Percentiles rank a stretch among this genome's conserved stretches.
phyloP scores from a whole-genome alignment of 2,797 vertebrate genomes.

The Cirrhinus molitorella region DNA sequence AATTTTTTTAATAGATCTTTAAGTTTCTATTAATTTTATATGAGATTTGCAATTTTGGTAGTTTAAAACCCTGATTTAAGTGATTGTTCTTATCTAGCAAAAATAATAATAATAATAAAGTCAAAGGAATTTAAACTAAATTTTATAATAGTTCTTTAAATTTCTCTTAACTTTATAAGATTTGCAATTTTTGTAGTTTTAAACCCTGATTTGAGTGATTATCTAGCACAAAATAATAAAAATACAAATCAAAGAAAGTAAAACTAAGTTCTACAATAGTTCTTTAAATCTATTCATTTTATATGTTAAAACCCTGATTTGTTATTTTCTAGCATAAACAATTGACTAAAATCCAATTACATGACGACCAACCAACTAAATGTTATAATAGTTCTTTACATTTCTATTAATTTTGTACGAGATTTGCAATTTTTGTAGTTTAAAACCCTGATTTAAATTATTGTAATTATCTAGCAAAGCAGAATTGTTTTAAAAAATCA shows the following conservation, averaged over 20 bases:
- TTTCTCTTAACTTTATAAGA: neutral
- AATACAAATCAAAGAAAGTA: neutral
- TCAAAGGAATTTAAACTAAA: neutral
- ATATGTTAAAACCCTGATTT: neutral
- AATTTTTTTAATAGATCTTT: neutral
- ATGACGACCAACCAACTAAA: no score
- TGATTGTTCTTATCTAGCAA: neutral
- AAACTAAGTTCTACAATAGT: neutral
- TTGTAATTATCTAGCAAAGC: no score
- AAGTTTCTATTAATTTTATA: neutral
- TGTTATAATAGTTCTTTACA: neutral
- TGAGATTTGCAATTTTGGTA: neutral
- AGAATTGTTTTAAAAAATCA: no score
- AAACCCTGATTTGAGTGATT: neutral
- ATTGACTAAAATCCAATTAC: no score
- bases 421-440: neutral
- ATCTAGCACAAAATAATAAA: neutral
- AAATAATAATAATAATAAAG: no score
- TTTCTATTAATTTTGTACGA: neutral
- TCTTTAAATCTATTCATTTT: neutral
- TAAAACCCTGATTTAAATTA: neutral
- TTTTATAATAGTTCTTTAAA: neutral
- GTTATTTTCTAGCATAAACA: no score
- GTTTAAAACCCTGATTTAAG: neutral
- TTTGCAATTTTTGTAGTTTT: neutral